A percentile compares a stretch with the other conserved stretches of the same genome.
Conservation (phyloP, 2,113 vertebrate genomes). For the Dinomys branickii region DNA sequence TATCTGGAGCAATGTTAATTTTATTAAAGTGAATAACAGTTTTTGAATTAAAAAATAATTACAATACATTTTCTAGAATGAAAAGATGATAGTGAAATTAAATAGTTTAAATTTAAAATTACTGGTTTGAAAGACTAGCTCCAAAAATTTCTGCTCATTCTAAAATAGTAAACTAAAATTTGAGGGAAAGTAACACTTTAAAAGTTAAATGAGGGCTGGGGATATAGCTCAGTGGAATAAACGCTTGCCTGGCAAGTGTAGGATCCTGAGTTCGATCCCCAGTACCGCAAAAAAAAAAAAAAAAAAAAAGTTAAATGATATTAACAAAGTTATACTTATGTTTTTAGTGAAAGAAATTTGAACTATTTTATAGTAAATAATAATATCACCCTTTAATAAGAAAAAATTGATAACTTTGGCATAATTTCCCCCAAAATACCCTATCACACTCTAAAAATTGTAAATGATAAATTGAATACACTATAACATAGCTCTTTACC, state of each 20-base stretch:
- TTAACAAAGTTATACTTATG: background rate
- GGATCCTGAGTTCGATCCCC: too few species aligned
- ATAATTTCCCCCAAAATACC: background rate
- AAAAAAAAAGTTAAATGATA: background rate
- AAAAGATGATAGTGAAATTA: background rate
- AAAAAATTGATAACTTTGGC: background rate
- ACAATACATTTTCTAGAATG: background rate
- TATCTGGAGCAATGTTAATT: background rate
- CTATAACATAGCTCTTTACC: background rate
- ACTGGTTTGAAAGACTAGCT: background rate
- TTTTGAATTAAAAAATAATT: too few species aligned
- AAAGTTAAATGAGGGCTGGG: background rate
- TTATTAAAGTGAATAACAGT: background rate
- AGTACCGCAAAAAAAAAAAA: too few species aligned
- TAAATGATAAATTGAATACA: background rate
- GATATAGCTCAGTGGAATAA: too few species aligned
- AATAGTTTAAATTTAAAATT: background rate
- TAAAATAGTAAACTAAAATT: background rate
- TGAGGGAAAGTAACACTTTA: background rate
- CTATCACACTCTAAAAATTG: background rate
- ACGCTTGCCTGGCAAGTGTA: too few species aligned
- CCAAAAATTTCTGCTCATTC: background rate
- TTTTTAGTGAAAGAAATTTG: background rate
- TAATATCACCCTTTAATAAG: background rate
- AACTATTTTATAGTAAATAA: background rate